These are phyloP conservation scores for Cercopithecus diana DNA, from an alignment of 2,797 vertebrate species.

Conservation along the genomic window DNA sequence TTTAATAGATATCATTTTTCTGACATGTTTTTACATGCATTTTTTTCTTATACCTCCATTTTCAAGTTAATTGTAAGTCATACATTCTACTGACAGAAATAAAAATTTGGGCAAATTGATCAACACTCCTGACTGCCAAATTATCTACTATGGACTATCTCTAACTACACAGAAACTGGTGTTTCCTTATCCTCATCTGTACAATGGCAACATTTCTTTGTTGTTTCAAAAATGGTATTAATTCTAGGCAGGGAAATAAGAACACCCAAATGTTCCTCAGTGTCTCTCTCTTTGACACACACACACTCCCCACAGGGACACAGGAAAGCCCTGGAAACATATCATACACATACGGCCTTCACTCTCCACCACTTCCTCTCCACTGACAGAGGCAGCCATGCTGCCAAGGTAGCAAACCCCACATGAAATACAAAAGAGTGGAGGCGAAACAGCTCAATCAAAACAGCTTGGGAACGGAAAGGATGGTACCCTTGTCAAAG, in stretches of 20 bases:
- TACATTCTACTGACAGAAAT: constrained; percentile 32
- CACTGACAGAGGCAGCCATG: constrained; percentile 56
- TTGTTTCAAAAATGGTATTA: constrained; percentile 39
- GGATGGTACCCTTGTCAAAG: constrained; percentile 2
- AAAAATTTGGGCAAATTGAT: constrained; percentile 36
- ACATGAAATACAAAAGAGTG: constrained; percentile 56
- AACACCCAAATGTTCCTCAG: neutral
- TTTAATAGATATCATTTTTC: constrained; percentile 54
- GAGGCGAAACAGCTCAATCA: constrained; percentile 71
- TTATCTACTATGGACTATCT: neutral
- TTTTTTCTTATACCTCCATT: constrained; percentile 29
- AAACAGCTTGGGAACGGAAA: constrained; percentile 51
- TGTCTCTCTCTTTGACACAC: neutral
- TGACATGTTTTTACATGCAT: neutral
- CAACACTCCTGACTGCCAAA: constrained; percentile 20
- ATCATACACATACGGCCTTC: neutral
- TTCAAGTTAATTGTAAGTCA: constrained; percentile 58
- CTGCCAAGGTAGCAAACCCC: constrained; percentile 69
- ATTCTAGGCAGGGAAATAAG: neutral
- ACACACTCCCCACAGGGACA: neutral
- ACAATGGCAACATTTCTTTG: constrained; percentile 32
- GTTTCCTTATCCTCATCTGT: constrained; percentile 3
- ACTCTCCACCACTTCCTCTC: constrained; percentile 11
- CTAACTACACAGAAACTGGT: constrained; percentile 16
- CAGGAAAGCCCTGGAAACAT: neutral